Conservation (phyloP, 2,113 vertebrate species). For the Nipponia nippon region DNA sequence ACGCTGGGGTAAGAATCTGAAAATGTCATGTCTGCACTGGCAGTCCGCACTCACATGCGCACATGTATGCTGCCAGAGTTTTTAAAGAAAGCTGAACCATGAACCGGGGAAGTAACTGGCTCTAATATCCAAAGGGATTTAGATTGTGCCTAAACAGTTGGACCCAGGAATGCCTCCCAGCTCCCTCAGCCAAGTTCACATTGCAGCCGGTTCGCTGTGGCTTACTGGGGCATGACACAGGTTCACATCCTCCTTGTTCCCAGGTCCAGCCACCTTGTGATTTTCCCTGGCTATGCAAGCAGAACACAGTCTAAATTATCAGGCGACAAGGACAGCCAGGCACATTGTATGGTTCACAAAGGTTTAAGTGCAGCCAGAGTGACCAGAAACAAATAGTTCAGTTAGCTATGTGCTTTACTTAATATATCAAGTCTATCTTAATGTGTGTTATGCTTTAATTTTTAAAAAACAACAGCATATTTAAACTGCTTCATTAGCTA, state of each 20-base stretch:
- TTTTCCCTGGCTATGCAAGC: not conserved
- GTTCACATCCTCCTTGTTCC: not conserved
- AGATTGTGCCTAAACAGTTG: not conserved
- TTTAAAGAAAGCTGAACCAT: conserved; percentile 33
- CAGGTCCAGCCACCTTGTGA: not conserved
- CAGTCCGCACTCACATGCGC: not conserved
- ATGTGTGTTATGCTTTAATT: not conserved
- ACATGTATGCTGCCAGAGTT: not conserved
- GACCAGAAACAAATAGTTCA: not conserved
- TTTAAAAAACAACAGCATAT: not conserved
- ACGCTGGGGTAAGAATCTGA: not conserved
- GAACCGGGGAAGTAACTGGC: not conserved
- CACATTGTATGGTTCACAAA: not conserved
- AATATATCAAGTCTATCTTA: not conserved
- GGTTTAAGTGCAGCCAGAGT: not conserved
- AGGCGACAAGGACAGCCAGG: not conserved
- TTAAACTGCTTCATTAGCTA: not conserved
- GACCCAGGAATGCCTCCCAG: not conserved
- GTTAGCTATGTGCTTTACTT: not conserved
- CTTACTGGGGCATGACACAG: not conserved
- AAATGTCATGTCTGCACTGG: not conserved
- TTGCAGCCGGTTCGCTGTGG: not conserved
- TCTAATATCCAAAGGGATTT: not conserved
- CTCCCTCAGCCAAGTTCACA: not conserved
- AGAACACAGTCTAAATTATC: not conserved